Percentiles rank a stretch among this genome's conserved stretches.
phyloP scores from a whole-genome alignment of 2,888 invertebrate genomes.

The Capitulum mitella region DNA sequence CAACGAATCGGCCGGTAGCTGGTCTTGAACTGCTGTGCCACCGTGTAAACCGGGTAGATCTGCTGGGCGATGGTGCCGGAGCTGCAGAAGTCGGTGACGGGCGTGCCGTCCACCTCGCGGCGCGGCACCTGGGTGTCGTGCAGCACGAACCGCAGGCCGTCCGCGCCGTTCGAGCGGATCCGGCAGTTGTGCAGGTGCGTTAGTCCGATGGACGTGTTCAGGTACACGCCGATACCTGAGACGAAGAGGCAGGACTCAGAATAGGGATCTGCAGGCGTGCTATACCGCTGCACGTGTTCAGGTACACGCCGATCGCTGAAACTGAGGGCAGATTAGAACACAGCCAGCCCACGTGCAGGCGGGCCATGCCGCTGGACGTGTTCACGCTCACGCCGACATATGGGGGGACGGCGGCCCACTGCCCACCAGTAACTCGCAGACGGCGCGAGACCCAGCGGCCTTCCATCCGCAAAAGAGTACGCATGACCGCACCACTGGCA shows the following conservation, averaged over 20 bases:
- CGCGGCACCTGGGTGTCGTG: conserved; percentile 62
- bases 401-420: no score
- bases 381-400: no score
- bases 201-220: conserved; percentile 79
- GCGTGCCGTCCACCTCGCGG: conserved; percentile 63
- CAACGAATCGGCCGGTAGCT: conserved; percentile 63
- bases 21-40: conserved; percentile 69
- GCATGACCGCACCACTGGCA: neutral
- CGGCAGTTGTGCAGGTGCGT: conserved; percentile 68
- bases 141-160: conserved; percentile 79
- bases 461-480: neutral
- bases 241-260: neutral
- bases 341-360: neutral
- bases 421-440: no score
- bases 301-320: neutral
- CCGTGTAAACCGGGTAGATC: conserved; percentile 77
- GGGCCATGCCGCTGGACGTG: no score
- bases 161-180: conserved; percentile 77
- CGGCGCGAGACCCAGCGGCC: no score
- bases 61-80: conserved; percentile 74
- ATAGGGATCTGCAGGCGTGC: neutral
- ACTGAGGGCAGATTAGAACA: no score
- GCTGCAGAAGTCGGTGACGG: conserved; percentile 76
- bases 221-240: conserved; percentile 75
- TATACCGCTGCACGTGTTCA: neutral